Evolutionary conservation across 2,113 vertebrate species (phyloP).

Genomic region (Lepus europaeus): DNA sequence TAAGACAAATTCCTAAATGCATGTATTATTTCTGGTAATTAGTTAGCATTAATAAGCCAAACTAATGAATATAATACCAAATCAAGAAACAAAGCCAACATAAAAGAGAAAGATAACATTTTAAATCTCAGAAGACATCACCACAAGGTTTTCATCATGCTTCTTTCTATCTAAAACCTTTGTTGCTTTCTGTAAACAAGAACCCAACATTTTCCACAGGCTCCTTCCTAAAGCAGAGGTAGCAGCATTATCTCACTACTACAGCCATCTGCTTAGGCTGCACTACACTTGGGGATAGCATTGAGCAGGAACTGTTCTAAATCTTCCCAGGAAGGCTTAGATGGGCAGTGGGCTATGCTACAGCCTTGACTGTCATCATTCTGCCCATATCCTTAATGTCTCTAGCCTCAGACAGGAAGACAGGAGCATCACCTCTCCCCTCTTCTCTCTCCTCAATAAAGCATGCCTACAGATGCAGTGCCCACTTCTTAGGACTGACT

Average conservation of each 20-base stretch:
- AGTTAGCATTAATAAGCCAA: constrained; percentile 42
- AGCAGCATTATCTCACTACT: not conserved
- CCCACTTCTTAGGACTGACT: not conserved
- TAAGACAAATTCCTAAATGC: constrained; percentile 30
- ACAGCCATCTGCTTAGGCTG: not conserved
- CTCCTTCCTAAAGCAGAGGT: not conserved
- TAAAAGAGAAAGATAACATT: not conserved
- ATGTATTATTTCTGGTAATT: constrained; percentile 29
- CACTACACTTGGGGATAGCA: not conserved
- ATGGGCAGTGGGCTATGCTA: not conserved
- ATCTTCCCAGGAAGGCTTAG: not conserved
- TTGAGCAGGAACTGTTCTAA: rapidly evolving
- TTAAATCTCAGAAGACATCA: not conserved
- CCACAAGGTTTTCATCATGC: not conserved
- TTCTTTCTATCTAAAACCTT: not conserved
- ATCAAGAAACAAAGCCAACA: constrained; percentile 40
- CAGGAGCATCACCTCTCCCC: not conserved
- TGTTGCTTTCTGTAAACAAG: not conserved
- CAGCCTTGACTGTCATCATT: not conserved
- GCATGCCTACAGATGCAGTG: not conserved
- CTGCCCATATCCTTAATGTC: rapidly evolving
- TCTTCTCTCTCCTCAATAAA: not conserved
- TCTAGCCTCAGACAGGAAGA: not conserved
- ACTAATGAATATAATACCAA: constrained; percentile 22
- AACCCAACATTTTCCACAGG: not conserved